Evolutionary conservation across 2,797 vertebrate species (phyloP).

Genomic region (Calcarius lapponicus): DNA sequence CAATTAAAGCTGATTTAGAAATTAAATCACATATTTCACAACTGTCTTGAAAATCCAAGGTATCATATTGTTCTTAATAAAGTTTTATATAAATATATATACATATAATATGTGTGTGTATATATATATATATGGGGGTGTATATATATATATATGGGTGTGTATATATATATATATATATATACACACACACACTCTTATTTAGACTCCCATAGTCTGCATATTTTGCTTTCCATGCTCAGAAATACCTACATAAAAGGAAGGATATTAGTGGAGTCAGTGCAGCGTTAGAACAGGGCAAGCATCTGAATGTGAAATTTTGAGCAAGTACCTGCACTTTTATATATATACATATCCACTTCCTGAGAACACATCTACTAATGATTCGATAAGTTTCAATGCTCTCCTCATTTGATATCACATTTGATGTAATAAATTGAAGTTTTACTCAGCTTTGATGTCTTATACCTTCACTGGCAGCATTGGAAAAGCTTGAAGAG

Average conservation of each 20-base stretch:
- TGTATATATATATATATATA: too few relatives aligned
- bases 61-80: neutral
- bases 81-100: neutral
- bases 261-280: neutral
- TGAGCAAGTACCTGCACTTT: neutral
- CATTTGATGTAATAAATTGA: neutral
- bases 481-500: neutral
- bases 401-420: constrained; percentile 5
- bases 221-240: neutral
- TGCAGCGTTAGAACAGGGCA: neutral
- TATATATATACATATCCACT: neutral
- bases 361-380: neutral
- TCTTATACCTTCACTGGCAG: neutral
- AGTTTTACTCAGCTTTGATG: constrained; percentile 1
- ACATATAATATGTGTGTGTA: too few relatives aligned
- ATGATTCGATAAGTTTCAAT: constrained; percentile 22
- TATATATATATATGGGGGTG: too few relatives aligned
- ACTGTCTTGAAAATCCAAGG: neutral
- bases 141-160: too few relatives aligned
- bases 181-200: too few relatives aligned
- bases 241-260: neutral
- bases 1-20: neutral
- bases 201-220: neutral
- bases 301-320: neutral
- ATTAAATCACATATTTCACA: neutral